Evolutionary conservation across 1,140 invertebrate genomes (phyloP).

Genomic region (Laupala kohalensis): DNA sequence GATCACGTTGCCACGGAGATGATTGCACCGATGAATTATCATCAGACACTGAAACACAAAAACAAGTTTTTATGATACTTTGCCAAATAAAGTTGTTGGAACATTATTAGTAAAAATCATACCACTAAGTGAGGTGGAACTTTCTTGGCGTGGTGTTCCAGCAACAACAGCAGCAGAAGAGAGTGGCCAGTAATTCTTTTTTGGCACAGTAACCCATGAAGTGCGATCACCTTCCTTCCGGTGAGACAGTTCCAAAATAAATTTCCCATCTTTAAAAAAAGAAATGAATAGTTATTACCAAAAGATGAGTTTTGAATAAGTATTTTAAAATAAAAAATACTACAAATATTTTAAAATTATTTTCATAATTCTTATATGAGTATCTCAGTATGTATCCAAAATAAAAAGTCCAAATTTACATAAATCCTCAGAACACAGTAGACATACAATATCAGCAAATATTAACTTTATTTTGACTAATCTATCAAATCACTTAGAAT

Average conservation of each 20-base stretch:
- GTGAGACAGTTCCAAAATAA: constrained; percentile 72
- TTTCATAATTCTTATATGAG: too few species aligned
- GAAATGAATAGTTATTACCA: too few species aligned
- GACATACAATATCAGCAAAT: too few species aligned
- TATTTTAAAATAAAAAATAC: too few species aligned
- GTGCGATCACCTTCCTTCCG: constrained; percentile 64
- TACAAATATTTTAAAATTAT: too few species aligned
- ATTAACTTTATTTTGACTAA: too few species aligned
- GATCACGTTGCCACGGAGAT: constrained; percentile 75
- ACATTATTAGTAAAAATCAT: constrained; percentile 19
- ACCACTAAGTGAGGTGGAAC: constrained; percentile 49
- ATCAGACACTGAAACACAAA: constrained; percentile 52
- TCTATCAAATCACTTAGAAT: too few species aligned
- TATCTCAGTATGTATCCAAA: too few species aligned
- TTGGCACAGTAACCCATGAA: constrained; percentile 73
- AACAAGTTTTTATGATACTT: neutral
- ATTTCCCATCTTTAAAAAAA: constrained; percentile 54
- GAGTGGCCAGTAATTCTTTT: constrained; percentile 73
- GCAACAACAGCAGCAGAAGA: constrained; percentile 47
- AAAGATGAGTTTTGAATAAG: too few species aligned
- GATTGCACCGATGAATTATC: constrained; percentile 78
- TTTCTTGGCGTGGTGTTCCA: constrained; percentile 47
- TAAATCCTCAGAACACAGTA: too few species aligned
- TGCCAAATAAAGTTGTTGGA: neutral
- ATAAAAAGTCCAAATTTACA: too few species aligned